Conservation (phyloP, 2,888 invertebrate genomes). For the Parnassius smintheus region DNA sequence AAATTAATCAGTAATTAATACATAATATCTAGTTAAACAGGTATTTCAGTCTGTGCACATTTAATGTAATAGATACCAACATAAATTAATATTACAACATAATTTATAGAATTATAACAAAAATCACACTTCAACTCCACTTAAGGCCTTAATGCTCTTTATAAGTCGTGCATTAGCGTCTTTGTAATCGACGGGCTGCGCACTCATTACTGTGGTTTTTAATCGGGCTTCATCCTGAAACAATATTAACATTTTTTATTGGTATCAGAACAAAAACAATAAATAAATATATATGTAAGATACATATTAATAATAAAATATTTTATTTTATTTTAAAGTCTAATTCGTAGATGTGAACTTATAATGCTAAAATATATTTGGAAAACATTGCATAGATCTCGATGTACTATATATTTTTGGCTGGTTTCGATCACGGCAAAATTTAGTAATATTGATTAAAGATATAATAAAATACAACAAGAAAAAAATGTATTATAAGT, state of each 20-base stretch:
- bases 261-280: too few relatives aligned
- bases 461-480: too few relatives aligned
- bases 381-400: too few relatives aligned
- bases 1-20: background rate
- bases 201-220: slow-evolving; percentile 86
- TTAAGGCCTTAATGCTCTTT: slow-evolving; percentile 84
- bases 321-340: too few relatives aligned
- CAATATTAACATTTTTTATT: background rate
- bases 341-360: too few relatives aligned
- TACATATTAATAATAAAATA: too few relatives aligned
- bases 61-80: background rate
- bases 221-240: slow-evolving; percentile 89
- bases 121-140: slow-evolving; percentile 76
- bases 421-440: too few relatives aligned
- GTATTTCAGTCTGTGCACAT: background rate
- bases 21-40: background rate
- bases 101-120: background rate
- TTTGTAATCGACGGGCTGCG: slow-evolving; percentile 87
- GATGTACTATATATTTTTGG: too few relatives aligned
- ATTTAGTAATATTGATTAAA: too few relatives aligned
- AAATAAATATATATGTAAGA: too few relatives aligned
- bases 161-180: slow-evolving; percentile 88
- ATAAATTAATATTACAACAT: background rate
- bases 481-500: too few relatives aligned
- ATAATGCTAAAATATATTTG: too few relatives aligned